phyloP scores from a whole-genome alignment of 2,888 invertebrate genomes.

The Yponomeuta sedellus region DNA sequence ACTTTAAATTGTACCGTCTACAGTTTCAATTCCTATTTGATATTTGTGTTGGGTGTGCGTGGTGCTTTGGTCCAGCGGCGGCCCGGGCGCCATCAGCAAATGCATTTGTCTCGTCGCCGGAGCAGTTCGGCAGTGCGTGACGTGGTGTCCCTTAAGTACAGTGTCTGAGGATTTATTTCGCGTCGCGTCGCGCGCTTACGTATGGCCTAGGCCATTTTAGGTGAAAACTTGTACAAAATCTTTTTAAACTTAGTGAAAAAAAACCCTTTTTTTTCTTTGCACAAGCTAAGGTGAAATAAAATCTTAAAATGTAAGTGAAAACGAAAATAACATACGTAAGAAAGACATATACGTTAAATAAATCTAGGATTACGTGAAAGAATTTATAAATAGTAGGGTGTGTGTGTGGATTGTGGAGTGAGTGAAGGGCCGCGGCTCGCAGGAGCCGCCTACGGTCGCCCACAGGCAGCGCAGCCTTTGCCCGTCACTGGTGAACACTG shows the following conservation, averaged over 20 bases:
- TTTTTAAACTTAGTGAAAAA: constrained; percentile 40
- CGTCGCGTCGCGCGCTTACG: constrained; percentile 9
- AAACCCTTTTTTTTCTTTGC: constrained; percentile 48
- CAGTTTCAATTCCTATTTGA: neutral
- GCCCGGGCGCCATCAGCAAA: neutral
- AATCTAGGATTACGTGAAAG: constrained; percentile 63
- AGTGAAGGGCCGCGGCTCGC: constrained; percentile 26
- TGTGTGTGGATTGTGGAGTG: constrained; percentile 23
- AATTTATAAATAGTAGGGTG: constrained; percentile 53
- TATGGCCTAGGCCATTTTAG: constrained; percentile 22
- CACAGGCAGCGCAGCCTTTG: too few species aligned
- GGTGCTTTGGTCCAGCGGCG: neutral
- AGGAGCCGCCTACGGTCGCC: neutral
- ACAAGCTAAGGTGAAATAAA: constrained; percentile 44
- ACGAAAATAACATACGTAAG: constrained; percentile 74
- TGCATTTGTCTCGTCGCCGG: neutral
- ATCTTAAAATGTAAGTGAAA: constrained; percentile 54
- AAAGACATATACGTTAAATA: constrained; percentile 75
- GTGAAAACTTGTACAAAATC: constrained; percentile 54
- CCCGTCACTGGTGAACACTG: too few species aligned
- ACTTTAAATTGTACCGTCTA: neutral
- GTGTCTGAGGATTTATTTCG: neutral
- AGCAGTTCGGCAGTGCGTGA: neutral
- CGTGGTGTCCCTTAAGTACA: neutral
- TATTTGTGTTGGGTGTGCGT: neutral